Evolutionary conservation across 2,113 vertebrate genomes (phyloP), one percentile per base, ranked within the genome.

Genomic region (cat (Felis catus)): DNA sequence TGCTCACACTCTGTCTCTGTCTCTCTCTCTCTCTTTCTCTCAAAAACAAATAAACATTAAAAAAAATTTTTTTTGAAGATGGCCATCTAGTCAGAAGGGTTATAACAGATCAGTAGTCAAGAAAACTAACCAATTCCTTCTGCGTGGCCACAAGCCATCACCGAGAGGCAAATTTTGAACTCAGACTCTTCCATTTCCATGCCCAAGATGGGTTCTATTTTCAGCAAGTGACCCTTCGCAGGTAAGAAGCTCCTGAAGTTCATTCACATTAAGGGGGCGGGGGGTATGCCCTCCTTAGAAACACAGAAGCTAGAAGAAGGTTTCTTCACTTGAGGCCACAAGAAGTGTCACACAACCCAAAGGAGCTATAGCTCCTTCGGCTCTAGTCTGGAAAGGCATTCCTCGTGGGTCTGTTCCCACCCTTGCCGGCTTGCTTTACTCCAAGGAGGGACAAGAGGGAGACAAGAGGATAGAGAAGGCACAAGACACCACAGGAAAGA

Each of bases 251-350:
- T 45, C 68, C 74, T 31, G 18, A 71, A 53, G 29, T 41, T 45
- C 36, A n/a, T 6, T 19, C 4, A n/a, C 15, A 41, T 13, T 11
- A 21, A 78, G 7, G 4, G 7, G 27, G 5, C 11, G 5, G 4
- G 14, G 36, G 18, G 13, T 19, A 18, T 27, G 39, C 14, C 53
- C 21, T 63, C 97, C 96, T 96, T 27, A 63, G 94, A 97, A 89
- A 98, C 14, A 97, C 74, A 71, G 74, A 89, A 91, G 58, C 91
- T 93, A 83, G 91, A 93, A 92, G 23, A 74, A 36, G 63, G 80
- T 87, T 66, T 79, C 93, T 97, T 96, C 97, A 95, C 79, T 95
- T 85, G 61, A 97, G 93, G 80, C 89, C 91, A 90, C 51, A 81
- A 53, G 23, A 94, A 94, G 83, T 91, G 74, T n/a, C 61, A 41